These are phyloP conservation scores for Drosophila pectinifera DNA, from an alignment of 1,140 invertebrate genomes.

Conservation along the genomic window DNA sequence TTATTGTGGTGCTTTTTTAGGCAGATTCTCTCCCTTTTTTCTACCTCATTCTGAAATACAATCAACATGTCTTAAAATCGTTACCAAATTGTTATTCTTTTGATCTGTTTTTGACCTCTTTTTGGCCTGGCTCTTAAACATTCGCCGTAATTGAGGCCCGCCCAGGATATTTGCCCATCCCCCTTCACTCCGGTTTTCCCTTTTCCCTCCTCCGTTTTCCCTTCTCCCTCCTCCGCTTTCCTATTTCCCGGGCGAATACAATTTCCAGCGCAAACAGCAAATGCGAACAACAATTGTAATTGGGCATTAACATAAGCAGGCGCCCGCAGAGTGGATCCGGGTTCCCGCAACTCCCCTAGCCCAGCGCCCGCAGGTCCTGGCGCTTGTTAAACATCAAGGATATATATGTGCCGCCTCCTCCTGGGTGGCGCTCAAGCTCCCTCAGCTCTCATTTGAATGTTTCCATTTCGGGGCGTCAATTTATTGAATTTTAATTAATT, in stretches of 20 bases:
- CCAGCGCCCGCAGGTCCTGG: neutral
- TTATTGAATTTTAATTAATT: conserved; percentile 84
- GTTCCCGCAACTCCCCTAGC: neutral
- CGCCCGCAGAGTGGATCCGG: conserved; percentile 30
- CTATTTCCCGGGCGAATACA: conserved; percentile 46
- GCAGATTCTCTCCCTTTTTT: neutral
- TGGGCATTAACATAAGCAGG: conserved; percentile 81
- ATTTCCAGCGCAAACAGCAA: conserved; percentile 71
- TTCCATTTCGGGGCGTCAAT: conserved; percentile 67
- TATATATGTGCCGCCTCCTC: conserved; percentile 1
- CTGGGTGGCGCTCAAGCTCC: conserved; percentile 1
- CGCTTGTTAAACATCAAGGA: conserved; percentile 48
- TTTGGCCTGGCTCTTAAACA: conserved; percentile 13
- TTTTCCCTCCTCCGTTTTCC: conserved; percentile 5
- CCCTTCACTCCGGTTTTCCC: neutral
- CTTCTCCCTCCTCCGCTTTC: neutral
- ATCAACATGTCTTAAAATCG: conserved; percentile 8
- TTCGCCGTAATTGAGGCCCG: conserved; percentile 9
- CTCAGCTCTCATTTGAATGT: conserved; percentile 48
- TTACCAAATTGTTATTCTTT: conserved; percentile 15
- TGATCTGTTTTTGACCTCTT: conserved; percentile 21
- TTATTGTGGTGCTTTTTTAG: neutral
- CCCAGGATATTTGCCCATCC: conserved; percentile 19
- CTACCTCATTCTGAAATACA: neutral
- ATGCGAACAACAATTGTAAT: conserved; percentile 79